These are phyloP conservation scores for Mus pahari DNA, from an alignment of 2,113 vertebrate genomes.

Conservation along the genomic window DNA sequence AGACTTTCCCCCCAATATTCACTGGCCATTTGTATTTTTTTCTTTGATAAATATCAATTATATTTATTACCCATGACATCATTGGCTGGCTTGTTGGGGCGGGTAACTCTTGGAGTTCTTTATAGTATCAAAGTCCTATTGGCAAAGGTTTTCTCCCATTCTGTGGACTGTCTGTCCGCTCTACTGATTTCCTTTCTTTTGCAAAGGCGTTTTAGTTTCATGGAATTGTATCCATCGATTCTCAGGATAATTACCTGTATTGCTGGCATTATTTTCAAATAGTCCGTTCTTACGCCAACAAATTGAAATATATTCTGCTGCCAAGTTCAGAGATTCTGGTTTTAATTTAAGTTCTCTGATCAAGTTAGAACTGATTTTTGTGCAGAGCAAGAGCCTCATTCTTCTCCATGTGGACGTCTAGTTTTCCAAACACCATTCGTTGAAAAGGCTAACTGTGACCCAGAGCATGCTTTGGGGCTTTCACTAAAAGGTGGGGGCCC, in stretches of 20 bases:
- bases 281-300: not conserved
- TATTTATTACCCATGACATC: not conserved
- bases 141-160: not conserved
- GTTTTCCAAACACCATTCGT: not conserved
- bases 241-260: not conserved
- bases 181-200: not conserved
- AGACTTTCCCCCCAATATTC: not conserved
- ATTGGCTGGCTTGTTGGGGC: not conserved
- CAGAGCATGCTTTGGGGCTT: not conserved
- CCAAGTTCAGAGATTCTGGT: not conserved
- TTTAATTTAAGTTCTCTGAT: not conserved
- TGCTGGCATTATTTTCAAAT: not conserved
- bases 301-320: not conserved
- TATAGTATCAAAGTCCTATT: not conserved
- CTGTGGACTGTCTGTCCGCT: not conserved
- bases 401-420: not conserved
- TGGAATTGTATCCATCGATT: not conserved
- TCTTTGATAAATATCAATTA: not conserved
- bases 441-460: not conserved
- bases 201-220: not conserved
- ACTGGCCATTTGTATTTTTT: not conserved
- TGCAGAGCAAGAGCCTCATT: not conserved
- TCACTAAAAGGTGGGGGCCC: not conserved
- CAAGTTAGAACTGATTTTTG: not conserved
- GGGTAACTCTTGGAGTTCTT: not conserved